These are phyloP conservation scores for Ammospiza maritima DNA, from an alignment of 2,797 vertebrate genomes.

Conservation along the genomic window DNA sequence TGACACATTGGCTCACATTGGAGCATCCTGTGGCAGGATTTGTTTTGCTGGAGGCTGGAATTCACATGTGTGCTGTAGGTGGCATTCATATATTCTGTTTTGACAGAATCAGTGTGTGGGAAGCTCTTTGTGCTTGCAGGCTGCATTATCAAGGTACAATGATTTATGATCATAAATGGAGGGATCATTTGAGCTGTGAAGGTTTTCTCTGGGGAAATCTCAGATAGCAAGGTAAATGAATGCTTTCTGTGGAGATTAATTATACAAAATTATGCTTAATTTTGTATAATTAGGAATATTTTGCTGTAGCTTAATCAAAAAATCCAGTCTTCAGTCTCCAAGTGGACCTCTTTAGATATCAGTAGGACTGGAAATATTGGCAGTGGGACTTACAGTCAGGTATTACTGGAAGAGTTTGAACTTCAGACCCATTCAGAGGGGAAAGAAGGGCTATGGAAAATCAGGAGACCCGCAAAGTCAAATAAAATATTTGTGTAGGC, in stretches of 20 bases:
- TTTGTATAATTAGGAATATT: neutral
- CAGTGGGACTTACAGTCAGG: neutral
- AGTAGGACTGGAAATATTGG: neutral
- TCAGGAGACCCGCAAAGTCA: neutral
- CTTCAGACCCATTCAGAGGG: neutral
- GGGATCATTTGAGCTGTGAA: neutral
- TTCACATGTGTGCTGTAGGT: neutral
- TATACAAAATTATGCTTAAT: conserved; percentile 40
- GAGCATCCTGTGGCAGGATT: neutral
- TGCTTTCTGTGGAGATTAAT: conserved; percentile 32
- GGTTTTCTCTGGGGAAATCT: neutral
- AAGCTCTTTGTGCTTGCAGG: neutral
- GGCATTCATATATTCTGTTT: neutral
- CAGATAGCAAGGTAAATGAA: conserved; percentile 12
- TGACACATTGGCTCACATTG: neutral
- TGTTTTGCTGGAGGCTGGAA: conserved; percentile 4
- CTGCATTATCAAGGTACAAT: neutral
- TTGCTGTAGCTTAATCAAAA: neutral
- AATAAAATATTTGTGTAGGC: neutral
- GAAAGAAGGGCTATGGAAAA: neutral
- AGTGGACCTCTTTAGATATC: neutral
- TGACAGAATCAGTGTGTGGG: neutral
- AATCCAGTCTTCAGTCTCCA: neutral
- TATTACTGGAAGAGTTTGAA: neutral
- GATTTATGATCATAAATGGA: neutral